Conservation (phyloP, 2,797 vertebrate species). For the Tokudaia tokunoshimensis region DNA sequence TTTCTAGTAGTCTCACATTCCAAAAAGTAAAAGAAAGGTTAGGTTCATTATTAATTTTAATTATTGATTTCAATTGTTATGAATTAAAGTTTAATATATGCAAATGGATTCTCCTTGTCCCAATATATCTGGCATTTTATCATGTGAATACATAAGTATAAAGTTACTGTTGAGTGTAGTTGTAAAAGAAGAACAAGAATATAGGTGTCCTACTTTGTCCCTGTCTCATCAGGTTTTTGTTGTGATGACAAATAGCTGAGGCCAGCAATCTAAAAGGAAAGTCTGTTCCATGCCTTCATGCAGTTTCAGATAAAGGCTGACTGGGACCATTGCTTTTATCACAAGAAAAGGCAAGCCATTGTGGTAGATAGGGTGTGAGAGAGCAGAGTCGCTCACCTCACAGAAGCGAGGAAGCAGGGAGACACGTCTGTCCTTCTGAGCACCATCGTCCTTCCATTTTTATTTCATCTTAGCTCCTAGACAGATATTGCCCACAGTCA, state of each 20-base stretch:
- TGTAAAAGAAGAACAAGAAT: slow-evolving; percentile 45
- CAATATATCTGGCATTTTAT: background rate
- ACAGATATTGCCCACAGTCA: too few species aligned
- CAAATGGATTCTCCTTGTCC: slow-evolving; percentile 19
- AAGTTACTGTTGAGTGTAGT: background rate
- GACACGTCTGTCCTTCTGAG: background rate
- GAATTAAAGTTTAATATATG: slow-evolving; percentile 8
- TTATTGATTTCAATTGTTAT: background rate
- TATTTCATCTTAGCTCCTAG: background rate
- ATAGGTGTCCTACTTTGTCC: background rate
- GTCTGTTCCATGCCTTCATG: background rate
- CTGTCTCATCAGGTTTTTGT: background rate
- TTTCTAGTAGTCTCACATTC: slow-evolving; percentile 42
- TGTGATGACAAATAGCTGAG: background rate
- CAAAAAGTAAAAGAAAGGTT: background rate
- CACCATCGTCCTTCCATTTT: too few species aligned
- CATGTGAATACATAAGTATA: background rate
- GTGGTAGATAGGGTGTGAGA: background rate
- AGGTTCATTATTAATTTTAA: slow-evolving; percentile 11
- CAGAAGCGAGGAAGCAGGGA: background rate
- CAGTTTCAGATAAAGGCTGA: background rate
- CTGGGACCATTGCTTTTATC: background rate
- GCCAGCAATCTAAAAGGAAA: background rate
- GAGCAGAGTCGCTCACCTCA: background rate
- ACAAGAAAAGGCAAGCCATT: background rate